Evolutionary conservation across 1,140 invertebrate genomes (phyloP).

Genomic region (Procambarus virginalis): DNA sequence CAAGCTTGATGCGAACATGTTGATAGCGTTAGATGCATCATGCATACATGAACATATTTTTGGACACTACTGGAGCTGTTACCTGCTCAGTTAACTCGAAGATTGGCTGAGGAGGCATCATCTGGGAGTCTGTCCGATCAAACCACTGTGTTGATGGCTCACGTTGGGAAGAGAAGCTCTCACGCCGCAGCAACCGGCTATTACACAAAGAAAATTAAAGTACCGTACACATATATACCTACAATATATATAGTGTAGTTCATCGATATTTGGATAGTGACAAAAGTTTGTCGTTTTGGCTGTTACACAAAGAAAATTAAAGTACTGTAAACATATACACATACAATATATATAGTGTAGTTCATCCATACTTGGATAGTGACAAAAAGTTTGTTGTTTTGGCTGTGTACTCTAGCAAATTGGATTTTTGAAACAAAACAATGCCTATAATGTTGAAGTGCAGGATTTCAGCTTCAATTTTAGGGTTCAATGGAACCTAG

Average conservation of each 20-base stretch:
- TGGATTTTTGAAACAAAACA: too few relatives aligned
- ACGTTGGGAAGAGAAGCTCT: conserved; percentile 49
- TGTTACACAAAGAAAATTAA: conserved; percentile 1
- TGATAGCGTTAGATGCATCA: conserved; percentile 19
- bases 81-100: conserved; percentile 56
- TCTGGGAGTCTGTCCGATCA: conserved; percentile 16
- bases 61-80: conserved; percentile 48
- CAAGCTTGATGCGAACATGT: conserved; percentile 1
- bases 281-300: not conserved
- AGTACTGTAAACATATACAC: too few relatives aligned
- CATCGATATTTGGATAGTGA: too few relatives aligned
- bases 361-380: too few relatives aligned
- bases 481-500: too few relatives aligned
- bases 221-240: too few relatives aligned
- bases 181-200: conserved; percentile 40
- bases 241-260: too few relatives aligned
- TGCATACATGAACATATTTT: not conserved
- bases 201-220: not conserved
- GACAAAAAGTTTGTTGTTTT: too few relatives aligned
- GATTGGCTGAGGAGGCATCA: conserved; percentile 27
- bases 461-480: too few relatives aligned
- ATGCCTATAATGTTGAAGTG: too few relatives aligned
- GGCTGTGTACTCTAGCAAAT: not conserved
- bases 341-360: too few relatives aligned
- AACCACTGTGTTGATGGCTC: conserved; percentile 61